phyloP scores from a whole-genome alignment of 2,888 invertebrate genomes.

The Falcaria lacertinaria region DNA sequence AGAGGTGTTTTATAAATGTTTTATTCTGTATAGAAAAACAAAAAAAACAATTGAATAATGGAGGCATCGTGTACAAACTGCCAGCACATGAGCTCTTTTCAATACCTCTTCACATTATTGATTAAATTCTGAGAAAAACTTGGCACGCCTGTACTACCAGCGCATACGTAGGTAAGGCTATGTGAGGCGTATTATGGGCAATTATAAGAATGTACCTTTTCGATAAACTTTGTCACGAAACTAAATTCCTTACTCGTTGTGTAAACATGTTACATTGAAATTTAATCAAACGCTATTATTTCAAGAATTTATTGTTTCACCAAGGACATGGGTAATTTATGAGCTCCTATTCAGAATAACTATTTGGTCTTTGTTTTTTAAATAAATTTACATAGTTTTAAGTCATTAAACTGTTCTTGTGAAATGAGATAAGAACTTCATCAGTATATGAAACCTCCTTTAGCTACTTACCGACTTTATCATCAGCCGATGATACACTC shows the following conservation, averaged over 20 bases:
- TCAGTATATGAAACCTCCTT: no score
- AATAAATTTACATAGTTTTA: no score
- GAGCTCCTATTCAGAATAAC: no score
- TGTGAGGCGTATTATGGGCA: conserved; percentile 23
- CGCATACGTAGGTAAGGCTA: conserved; percentile 16
- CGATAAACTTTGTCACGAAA: conserved; percentile 23
- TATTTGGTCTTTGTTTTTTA: no score
- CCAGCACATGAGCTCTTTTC: conserved; percentile 48
- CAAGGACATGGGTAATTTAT: not conserved
- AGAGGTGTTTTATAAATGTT: conserved; percentile 25
- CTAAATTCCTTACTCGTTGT: conserved; percentile 3
- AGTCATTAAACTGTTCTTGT: no score
- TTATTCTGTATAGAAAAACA: conserved; percentile 10
- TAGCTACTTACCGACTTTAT: no score
- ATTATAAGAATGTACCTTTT: conserved; percentile 21
- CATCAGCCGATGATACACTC: no score
- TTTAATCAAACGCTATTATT: not conserved
- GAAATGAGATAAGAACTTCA: no score
- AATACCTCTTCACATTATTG: conserved; percentile 60
- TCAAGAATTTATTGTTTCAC: not conserved
- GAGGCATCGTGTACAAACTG: conserved; percentile 43
- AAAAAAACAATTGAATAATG: conserved; percentile 27
- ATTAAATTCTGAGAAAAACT: conserved; percentile 61
- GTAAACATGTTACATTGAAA: not conserved
- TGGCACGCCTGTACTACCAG: conserved; percentile 38